These are phyloP conservation scores for Pachypeltis micranthus DNA, from an alignment of 1,140 invertebrate species.

Conservation along the genomic window DNA sequence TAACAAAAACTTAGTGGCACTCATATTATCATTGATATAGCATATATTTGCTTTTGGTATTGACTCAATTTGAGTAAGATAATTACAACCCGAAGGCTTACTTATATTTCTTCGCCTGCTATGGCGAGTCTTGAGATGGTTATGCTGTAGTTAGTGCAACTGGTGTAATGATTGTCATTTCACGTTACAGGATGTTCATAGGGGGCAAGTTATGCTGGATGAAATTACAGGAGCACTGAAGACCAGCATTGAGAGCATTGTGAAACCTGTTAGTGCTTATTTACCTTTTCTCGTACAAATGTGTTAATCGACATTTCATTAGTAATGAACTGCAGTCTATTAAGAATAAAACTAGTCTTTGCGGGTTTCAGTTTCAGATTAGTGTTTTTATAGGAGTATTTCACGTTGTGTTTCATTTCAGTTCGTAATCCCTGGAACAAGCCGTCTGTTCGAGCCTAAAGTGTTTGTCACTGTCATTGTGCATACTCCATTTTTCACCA, in stretches of 20 bases:
- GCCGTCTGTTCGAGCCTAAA: slow-evolving; percentile 50
- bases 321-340: slow-evolving; percentile 3
- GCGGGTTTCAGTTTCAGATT: background rate
- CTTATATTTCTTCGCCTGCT: no score
- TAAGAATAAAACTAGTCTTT: background rate
- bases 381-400: slow-evolving; percentile 9
- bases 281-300: background rate
- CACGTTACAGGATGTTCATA: slow-evolving; percentile 43
- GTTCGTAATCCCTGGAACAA: slow-evolving; percentile 59
- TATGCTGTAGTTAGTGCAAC: no score
- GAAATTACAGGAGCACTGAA: slow-evolving; percentile 52
- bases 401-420: slow-evolving; percentile 32
- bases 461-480: slow-evolving; percentile 68
- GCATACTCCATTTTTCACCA: slow-evolving; percentile 64
- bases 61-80: no score
- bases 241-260: slow-evolving; percentile 48
- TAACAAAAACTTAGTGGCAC: no score
- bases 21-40: no score
- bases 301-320: slow-evolving; percentile 21
- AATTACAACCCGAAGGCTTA: no score
- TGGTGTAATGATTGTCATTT: background rate
- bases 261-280: slow-evolving; percentile 45
- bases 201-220: slow-evolving; percentile 55
- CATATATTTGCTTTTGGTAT: no score
- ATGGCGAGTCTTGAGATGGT: no score